A percentile compares a stretch with the other conserved stretches of the same genome.
phyloP scores from a whole-genome alignment of 2,888 invertebrate genomes.

The Ectemnius continuus region DNA sequence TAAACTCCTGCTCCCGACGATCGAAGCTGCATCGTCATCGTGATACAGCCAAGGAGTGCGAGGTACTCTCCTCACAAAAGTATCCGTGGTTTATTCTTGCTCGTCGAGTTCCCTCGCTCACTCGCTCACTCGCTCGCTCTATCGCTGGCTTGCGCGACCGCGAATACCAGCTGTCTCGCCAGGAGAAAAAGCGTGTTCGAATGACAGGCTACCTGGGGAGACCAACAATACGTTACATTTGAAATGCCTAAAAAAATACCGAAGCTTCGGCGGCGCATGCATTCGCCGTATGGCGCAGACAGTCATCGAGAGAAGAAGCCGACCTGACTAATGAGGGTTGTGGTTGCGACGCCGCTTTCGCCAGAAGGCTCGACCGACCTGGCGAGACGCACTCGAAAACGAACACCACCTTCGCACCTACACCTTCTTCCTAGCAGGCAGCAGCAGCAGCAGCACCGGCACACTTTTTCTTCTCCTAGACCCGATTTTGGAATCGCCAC shows the following conservation, averaged over 20 bases:
- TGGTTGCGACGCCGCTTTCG: conserved; percentile 42
- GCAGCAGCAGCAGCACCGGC: too few relatives aligned
- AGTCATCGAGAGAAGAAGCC: conserved; percentile 31
- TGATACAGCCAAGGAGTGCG: conserved; percentile 51
- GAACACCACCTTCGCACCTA: conserved; percentile 40
- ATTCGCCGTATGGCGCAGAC: conserved; percentile 40
- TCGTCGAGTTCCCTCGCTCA: conserved; percentile 1
- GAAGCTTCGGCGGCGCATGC: background rate
- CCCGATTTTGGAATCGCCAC: conserved; percentile 27
- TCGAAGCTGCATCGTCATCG: conserved; percentile 52
- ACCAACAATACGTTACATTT: conserved; percentile 11
- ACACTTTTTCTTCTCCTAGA: conserved; percentile 25
- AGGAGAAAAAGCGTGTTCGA: conserved; percentile 7
- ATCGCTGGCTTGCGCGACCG: conserved; percentile 9
- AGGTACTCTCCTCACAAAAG: conserved; percentile 5
- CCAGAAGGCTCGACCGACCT: conserved; percentile 25
- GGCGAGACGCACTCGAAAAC: conserved; percentile 21
- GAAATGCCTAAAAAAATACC: conserved; percentile 19
- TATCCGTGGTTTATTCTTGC: conserved; percentile 10
- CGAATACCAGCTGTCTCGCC: conserved; percentile 48
- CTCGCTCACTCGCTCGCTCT: too few relatives aligned
- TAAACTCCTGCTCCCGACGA: conserved; percentile 39
- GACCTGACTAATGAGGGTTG: conserved; percentile 58
- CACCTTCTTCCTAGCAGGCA: conserved; percentile 14
- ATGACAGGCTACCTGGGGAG: conserved; percentile 5